These are phyloP conservation scores for Penaeus monodon DNA, from an alignment of 2,888 invertebrate species.

Conservation along the genomic window DNA sequence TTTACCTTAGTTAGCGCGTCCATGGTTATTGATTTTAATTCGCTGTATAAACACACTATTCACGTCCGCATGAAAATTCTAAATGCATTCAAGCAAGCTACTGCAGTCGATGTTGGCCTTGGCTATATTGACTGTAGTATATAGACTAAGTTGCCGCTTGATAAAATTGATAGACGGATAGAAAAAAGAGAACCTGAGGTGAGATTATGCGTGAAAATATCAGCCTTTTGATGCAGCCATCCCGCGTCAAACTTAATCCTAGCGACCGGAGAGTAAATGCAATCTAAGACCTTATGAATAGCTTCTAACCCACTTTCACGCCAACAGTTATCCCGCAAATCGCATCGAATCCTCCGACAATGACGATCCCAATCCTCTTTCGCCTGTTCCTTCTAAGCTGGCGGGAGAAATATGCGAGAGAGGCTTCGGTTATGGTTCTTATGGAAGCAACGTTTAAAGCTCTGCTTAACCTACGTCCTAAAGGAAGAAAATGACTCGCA, in stretches of 20 bases:
- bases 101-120: too few relatives aligned
- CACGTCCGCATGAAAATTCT: constrained; percentile 8
- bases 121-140: too few relatives aligned
- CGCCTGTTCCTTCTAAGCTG: constrained; percentile 5
- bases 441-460: too few relatives aligned
- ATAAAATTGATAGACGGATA: too few relatives aligned
- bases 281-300: constrained; percentile 17
- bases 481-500: too few relatives aligned
- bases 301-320: constrained; percentile 14
- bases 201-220: neutral
- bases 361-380: constrained; percentile 9
- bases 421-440: neutral
- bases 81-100: neutral
- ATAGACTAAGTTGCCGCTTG: neutral
- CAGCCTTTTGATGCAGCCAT: neutral
- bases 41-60: constrained; percentile 17
- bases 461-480: too few relatives aligned
- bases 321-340: constrained; percentile 17
- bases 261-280: constrained; percentile 7
- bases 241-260: constrained; percentile 1
- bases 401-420: neutral
- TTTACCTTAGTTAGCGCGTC: constrained; percentile 6
- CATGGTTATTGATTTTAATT: constrained; percentile 21
- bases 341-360: constrained; percentile 14
- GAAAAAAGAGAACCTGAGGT: neutral